Percentiles rank a stretch among this genome's conserved stretches.
Evolutionary conservation across 2,113 vertebrate species (phyloP).

Genomic region (Etheostoma cragini): DNA sequence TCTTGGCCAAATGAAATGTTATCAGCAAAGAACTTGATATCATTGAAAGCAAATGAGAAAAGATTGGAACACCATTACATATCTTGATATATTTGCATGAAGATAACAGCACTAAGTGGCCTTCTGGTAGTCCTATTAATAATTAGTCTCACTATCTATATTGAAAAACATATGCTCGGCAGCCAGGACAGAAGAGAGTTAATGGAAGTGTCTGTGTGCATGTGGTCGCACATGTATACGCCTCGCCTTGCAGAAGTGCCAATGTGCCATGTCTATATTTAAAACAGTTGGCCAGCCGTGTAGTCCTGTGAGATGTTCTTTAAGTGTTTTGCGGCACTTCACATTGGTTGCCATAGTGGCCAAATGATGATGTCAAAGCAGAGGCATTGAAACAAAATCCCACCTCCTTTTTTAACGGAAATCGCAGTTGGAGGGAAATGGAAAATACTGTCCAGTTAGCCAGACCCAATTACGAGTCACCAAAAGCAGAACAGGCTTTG

Average conservation of each 20-base stretch:
- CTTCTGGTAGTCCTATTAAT: constrained; percentile 42
- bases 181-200: background rate
- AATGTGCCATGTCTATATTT: constrained; percentile 73
- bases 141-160: constrained; percentile 9
- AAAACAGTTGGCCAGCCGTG: constrained; percentile 70
- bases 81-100: constrained; percentile 7
- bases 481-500: constrained; percentile 39
- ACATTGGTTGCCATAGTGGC: constrained; percentile 75
- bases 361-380: constrained; percentile 75
- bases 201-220: background rate
- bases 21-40: too few relatives aligned
- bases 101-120: constrained; percentile 6
- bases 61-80: background rate
- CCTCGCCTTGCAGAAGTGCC: constrained; percentile 29
- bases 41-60: background rate
- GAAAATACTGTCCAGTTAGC: constrained; percentile 68
- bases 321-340: constrained; percentile 76
- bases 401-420: constrained; percentile 56
- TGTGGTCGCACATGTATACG: background rate
- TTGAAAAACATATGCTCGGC: constrained; percentile 31
- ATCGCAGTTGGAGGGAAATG: constrained; percentile 49
- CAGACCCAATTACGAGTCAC: constrained; percentile 45
- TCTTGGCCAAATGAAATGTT: too few relatives aligned
- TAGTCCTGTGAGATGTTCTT: constrained; percentile 55
- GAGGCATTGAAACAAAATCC: constrained; percentile 62